These are phyloP conservation scores for Gadus chalcogrammus DNA, from an alignment of 2,113 vertebrate species.

Conservation along the genomic window DNA sequence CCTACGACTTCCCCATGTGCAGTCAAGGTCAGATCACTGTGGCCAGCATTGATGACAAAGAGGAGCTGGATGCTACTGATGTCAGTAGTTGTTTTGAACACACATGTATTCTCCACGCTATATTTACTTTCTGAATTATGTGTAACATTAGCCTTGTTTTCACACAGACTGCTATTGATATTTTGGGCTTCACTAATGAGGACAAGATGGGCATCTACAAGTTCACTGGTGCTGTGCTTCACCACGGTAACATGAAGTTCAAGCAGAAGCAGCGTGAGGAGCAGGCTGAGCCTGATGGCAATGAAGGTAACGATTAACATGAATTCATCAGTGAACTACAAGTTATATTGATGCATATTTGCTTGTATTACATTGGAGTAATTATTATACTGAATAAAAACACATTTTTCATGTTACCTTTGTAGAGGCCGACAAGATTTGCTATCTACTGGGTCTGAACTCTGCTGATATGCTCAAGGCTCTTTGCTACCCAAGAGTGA, in stretches of 20 bases:
- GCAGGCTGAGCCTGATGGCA: conserved; percentile 25
- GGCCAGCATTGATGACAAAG: conserved; percentile 63
- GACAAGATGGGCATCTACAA: conserved; percentile 68
- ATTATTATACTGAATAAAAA: too few species aligned
- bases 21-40: conserved; percentile 69
- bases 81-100: too few species aligned
- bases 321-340: neutral
- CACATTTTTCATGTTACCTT: neutral
- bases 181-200: conserved; percentile 61
- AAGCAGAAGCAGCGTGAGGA: conserved; percentile 27
- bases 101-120: too few species aligned
- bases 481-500: conserved; percentile 54
- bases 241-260: neutral
- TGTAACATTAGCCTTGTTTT: too few species aligned
- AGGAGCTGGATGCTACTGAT: conserved; percentile 61
- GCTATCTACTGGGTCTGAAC: conserved; percentile 50
- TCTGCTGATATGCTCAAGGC: conserved; percentile 58
- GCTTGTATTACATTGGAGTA: too few species aligned
- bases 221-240: conserved; percentile 8
- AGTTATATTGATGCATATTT: too few species aligned
- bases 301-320: conserved; percentile 20
- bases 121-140: too few species aligned
- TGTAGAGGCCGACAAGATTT: conserved; percentile 52
- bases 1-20: conserved; percentile 65
- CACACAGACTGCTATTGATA: conserved; percentile 66